Evolutionary conservation across 2,113 vertebrate genomes (phyloP).

Genomic region (Pelmatolapia mariae): DNA sequence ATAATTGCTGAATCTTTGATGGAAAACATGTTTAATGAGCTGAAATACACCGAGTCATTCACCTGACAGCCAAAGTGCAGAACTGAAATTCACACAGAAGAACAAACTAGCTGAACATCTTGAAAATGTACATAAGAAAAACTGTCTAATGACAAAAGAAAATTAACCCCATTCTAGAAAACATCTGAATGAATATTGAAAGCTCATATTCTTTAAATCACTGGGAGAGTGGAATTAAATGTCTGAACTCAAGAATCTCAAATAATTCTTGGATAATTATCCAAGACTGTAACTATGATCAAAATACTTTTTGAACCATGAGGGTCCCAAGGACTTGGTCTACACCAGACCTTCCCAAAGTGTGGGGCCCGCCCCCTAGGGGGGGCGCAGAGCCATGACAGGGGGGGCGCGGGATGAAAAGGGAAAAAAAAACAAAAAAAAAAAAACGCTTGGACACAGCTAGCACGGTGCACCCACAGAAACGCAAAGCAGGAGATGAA

Average conservation of each 20-base stretch:
- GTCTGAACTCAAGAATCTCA: neutral
- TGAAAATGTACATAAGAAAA: neutral
- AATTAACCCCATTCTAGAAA: neutral
- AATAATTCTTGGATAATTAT: neutral
- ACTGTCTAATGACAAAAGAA: neutral
- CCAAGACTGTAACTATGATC: neutral
- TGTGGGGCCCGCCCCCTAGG: no score
- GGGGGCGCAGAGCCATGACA: no score
- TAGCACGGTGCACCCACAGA: no score
- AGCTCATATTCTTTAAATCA: neutral
- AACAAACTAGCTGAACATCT: neutral
- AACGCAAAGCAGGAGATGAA: no score
- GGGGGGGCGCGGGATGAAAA: no score
- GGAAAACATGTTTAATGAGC: neutral
- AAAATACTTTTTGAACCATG: neutral
- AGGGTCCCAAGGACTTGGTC: neutral
- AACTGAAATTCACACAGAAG: neutral
- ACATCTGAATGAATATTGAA: neutral
- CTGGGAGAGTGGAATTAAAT: neutral
- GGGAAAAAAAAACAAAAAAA: no score
- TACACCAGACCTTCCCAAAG: no score
- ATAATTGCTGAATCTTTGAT: neutral
- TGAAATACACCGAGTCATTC: neutral
- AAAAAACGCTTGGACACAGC: no score
- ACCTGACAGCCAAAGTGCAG: neutral